These are phyloP conservation scores for Gonocerus acuteangulatus DNA, from an alignment of 2,888 invertebrate species.

Conservation along the genomic window DNA sequence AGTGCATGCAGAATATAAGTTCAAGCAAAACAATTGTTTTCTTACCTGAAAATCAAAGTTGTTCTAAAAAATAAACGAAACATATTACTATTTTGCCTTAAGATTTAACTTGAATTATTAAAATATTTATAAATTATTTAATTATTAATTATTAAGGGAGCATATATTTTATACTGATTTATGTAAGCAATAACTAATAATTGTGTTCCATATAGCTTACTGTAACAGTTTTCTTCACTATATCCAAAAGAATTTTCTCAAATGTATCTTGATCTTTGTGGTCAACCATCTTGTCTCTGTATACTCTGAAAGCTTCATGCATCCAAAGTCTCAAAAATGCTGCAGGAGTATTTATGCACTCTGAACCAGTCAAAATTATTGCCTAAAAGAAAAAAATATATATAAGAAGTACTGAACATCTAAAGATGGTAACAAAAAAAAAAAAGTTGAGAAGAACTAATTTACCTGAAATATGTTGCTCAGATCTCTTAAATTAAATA, in stretches of 20 bases:
- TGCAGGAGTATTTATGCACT: slow-evolving; percentile 60
- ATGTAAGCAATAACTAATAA: too few relatives aligned
- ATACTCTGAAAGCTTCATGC: slow-evolving; percentile 85
- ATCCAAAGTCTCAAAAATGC: slow-evolving; percentile 76
- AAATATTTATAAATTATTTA: too few relatives aligned
- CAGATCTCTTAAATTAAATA: slow-evolving; percentile 85
- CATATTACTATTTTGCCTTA: too few relatives aligned
- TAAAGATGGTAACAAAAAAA: background rate
- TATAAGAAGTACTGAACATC: background rate
- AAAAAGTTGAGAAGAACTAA: background rate
- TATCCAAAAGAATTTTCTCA: slow-evolving; percentile 62
- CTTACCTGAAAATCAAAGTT: background rate
- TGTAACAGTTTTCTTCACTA: slow-evolving; percentile 61
- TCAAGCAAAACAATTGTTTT: too few relatives aligned
- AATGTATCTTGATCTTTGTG: slow-evolving; percentile 65
- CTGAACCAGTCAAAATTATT: slow-evolving; percentile 41
- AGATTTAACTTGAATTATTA: too few relatives aligned
- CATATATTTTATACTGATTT: too few relatives aligned
- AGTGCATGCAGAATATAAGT: too few relatives aligned
- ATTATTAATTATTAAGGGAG: too few relatives aligned
- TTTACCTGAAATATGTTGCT: slow-evolving; percentile 86
- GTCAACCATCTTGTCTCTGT: slow-evolving; percentile 84
- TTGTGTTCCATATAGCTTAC: too few relatives aligned
- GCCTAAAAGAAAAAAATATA: slow-evolving; percentile 12
- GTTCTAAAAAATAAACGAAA: too few relatives aligned